Conservation (phyloP, 2,113 vertebrate genomes). For the Burhinus oedicnemus region DNA sequence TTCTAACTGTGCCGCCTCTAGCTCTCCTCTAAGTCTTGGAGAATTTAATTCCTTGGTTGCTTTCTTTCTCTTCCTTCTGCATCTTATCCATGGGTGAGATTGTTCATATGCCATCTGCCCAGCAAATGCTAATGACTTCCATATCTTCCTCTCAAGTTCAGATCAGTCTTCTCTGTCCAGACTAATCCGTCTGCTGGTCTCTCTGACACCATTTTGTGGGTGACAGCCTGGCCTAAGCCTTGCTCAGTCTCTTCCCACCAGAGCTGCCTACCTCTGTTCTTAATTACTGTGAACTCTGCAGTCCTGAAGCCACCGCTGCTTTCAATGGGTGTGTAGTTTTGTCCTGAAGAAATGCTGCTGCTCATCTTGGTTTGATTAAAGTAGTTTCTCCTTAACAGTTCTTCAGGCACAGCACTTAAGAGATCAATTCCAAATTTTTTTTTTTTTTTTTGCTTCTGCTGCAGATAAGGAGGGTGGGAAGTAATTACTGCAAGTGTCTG, state of each 20-base stretch:
- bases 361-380: constrained; percentile 32
- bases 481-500: not conserved
- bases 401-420: not conserved
- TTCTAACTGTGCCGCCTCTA: not conserved
- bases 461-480: not conserved
- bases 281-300: not conserved
- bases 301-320: not conserved
- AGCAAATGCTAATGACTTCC: not conserved
- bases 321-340: not conserved
- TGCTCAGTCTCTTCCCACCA: not conserved
- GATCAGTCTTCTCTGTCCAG: not conserved
- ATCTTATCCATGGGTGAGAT: not conserved
- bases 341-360: constrained; percentile 20
- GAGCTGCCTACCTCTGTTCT: not conserved
- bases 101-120: not conserved
- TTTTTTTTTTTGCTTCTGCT: not conserved
- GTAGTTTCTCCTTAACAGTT: constrained; percentile 6
- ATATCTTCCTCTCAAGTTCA: not conserved
- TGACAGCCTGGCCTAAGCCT: not conserved
- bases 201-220: not conserved
- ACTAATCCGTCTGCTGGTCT: not conserved
- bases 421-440: constrained; percentile 18
- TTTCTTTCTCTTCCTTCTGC: not conserved
- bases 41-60: not conserved
- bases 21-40: not conserved